phyloP scores from a whole-genome alignment of 2,888 invertebrate genomes.

The Ischnus inquisitorius region DNA sequence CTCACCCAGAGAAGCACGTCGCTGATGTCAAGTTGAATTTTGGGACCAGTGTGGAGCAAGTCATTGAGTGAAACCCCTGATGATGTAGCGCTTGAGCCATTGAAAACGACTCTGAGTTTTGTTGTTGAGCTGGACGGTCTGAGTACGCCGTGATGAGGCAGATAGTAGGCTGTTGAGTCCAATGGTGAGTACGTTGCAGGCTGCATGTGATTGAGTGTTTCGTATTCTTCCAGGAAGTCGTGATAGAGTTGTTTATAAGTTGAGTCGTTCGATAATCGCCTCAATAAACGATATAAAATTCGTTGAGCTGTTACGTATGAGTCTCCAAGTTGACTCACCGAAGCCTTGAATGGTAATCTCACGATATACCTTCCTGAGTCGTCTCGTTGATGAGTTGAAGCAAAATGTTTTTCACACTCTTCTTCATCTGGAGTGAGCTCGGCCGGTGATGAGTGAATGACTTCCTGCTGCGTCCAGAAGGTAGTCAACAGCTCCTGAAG shows the following conservation, averaged over 20 bases:
- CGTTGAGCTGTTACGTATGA: background rate
- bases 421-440: slow-evolving; percentile 4
- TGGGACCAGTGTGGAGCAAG: background rate
- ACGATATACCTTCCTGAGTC: slow-evolving; percentile 29
- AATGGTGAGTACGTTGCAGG: background rate
- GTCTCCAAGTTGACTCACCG: slow-evolving; percentile 5
- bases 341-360: slow-evolving; percentile 3
- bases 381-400: slow-evolving; percentile 21
- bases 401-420: slow-evolving; percentile 37
- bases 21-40: slow-evolving; percentile 8
- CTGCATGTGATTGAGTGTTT: slow-evolving; percentile 11
- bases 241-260: background rate
- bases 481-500: background rate
- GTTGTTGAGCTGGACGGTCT: background rate
- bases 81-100: background rate
- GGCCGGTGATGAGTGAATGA: background rate
- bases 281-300: background rate
- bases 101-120: slow-evolving; percentile 19
- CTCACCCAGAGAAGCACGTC: slow-evolving; percentile 41
- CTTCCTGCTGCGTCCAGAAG: slow-evolving; percentile 37
- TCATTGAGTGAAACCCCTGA: background rate
- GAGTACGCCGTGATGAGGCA: slow-evolving; percentile 6
- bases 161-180: background rate
- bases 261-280: background rate
- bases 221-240: slow-evolving; percentile 14